Evolutionary conservation across 2,888 invertebrate genomes (phyloP), one percentile per base, ranked within the genome.

Genomic region (Philhelius pedissequus): DNA sequence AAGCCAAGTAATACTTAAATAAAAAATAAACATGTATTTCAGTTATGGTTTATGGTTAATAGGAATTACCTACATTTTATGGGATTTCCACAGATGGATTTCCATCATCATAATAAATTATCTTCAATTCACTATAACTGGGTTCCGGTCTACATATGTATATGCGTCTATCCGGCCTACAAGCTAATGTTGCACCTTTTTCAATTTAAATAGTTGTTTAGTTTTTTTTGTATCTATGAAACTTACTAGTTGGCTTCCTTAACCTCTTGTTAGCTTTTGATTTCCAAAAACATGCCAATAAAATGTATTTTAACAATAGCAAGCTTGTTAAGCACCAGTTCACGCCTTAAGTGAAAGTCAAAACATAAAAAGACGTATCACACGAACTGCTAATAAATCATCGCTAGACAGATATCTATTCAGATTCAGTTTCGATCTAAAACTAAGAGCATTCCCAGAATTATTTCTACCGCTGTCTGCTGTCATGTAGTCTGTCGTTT

Each of bases 381-480:
- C 48, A 45, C 32, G 22, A 50, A 45, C 48, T 45, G 13, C 30
- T 18, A 69, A 70, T 80, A 80, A 75, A 80, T 80, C 80, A 80
- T 69, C 15, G 15, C 25, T 40, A 11, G 15, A 27, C 25, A 40
- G 40, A 20, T 66, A 68, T 68, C 60, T 78, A 58, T 15, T 52
- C 68, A 52, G 25, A 60, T 74, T 32, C 27, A 50, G 32, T 38
- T 73, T 32, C n/a, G 11, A 62, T 40, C 38, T 8, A 15, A 60
- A 15, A 25, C 45, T 62, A 48, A 48, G 48, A 13, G 22, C 25
- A 48, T 80, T 80, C 68, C n/a, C 9, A 43, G 70, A 81, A 75
- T 35, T 6, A 58, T 18, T 48, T 22, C 50, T 32, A 69, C 62
- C 62, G 48, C 43, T 54, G 54, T 25, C 62, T 56, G 48, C 43